phyloP scores from a whole-genome alignment of 1,140 invertebrate genomes.

The Himalopsyche phryganea region DNA sequence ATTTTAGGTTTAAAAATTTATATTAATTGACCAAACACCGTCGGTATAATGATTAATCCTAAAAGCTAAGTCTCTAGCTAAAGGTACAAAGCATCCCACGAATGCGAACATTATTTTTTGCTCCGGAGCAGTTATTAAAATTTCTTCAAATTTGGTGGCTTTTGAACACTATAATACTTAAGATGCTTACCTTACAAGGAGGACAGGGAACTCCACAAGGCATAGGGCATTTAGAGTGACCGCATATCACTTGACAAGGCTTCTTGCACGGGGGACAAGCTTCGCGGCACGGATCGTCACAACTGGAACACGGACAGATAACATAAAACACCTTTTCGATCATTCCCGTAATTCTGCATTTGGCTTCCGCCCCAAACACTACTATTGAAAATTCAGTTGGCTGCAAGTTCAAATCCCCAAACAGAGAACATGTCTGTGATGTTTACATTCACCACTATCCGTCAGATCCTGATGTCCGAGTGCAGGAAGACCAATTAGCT shows the following conservation, averaged over 20 bases:
- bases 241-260: conserved; percentile 57
- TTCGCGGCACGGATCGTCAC: conserved; percentile 57
- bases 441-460: background rate
- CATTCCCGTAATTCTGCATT: too few relatives aligned
- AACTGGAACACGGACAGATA: conserved; percentile 49
- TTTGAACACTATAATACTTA: too few relatives aligned
- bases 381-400: background rate
- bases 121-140: too few relatives aligned
- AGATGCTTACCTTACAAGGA: conserved; percentile 53
- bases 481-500: background rate
- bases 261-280: conserved; percentile 61
- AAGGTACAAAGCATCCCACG: too few relatives aligned
- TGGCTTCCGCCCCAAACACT: background rate
- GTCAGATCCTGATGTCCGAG: background rate
- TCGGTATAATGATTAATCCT: too few relatives aligned
- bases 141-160: too few relatives aligned
- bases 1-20: too few relatives aligned
- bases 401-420: background rate
- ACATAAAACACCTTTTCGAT: too few relatives aligned
- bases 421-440: background rate
- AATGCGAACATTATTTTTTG: too few relatives aligned
- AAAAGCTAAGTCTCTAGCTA: too few relatives aligned
- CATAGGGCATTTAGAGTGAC: conserved; percentile 54
- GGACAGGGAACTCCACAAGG: conserved; percentile 60
- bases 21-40: too few relatives aligned